Percentiles rank a stretch among this genome's conserved stretches.
These are phyloP conservation scores for Habropoda laboriosa DNA, from an alignment of 1,140 invertebrate species.

Conservation along the genomic window DNA sequence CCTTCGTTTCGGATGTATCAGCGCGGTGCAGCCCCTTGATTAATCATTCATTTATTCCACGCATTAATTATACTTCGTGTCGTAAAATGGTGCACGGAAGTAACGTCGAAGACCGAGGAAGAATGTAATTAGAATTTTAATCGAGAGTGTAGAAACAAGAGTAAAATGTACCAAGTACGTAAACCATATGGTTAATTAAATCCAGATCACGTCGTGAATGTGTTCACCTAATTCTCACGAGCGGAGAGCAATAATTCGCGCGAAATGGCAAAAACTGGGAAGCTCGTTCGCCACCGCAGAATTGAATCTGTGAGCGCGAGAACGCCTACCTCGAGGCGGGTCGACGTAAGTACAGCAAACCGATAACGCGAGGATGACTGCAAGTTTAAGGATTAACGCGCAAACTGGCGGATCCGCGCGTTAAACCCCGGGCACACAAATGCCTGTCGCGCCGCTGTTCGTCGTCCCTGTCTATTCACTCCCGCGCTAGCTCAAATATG, in stretches of 20 bases:
- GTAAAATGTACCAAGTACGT: too few relatives aligned
- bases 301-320: too few relatives aligned
- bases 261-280: neutral
- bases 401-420: neutral
- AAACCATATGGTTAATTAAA: neutral
- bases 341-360: neutral
- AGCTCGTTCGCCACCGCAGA: neutral
- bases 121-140: too few relatives aligned
- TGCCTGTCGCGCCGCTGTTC: neutral
- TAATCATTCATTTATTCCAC: too few relatives aligned
- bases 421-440: neutral
- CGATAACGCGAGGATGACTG: neutral
- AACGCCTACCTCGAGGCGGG: too few relatives aligned
- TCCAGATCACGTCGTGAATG: neutral
- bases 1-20: too few relatives aligned
- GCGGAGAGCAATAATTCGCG: neutral
- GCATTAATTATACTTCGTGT: too few relatives aligned
- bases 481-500: neutral
- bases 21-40: too few relatives aligned
- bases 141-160: too few relatives aligned
- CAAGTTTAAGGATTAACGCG: slow-evolving; percentile 24
- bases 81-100: too few relatives aligned
- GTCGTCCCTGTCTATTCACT: neutral
- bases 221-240: too few relatives aligned
- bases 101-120: too few relatives aligned